A percentile compares a stretch with the other conserved stretches of the same genome.
These are phyloP conservation scores for Stratiomys singularior DNA, from an alignment of 2,888 invertebrate species.

Conservation along the genomic window DNA sequence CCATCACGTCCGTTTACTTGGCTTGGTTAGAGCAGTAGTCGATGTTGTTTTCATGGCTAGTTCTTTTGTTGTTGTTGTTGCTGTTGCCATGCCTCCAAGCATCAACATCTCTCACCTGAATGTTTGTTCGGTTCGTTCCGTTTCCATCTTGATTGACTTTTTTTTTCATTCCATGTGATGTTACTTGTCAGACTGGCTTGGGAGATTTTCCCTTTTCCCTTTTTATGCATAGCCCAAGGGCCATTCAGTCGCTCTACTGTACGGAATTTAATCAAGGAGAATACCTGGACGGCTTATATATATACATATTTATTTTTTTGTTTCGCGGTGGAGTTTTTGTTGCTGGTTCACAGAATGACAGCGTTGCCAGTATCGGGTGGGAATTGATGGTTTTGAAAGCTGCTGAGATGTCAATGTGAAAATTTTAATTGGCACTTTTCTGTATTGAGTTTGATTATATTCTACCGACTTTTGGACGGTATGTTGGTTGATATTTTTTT, in stretches of 20 bases:
- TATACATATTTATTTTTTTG: no score
- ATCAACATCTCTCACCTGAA: constrained; percentile 33
- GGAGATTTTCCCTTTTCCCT: constrained; percentile 22
- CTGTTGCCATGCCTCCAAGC: constrained; percentile 4
- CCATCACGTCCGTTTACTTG: not conserved
- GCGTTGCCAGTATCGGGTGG: not conserved
- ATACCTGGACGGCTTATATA: not conserved
- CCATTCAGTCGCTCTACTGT: not conserved
- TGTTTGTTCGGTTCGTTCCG: constrained; percentile 10
- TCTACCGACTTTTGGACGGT: not conserved
- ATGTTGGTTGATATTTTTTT: not conserved
- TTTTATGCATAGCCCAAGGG: constrained; percentile 30
- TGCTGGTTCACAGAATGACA: not conserved
- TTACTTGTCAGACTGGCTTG: not conserved
- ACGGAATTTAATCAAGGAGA: constrained; percentile 37
- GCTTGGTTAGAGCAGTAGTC: not conserved
- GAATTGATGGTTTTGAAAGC: not conserved
- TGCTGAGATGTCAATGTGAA: not conserved
- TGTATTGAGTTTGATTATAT: not conserved
- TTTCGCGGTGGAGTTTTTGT: not conserved
- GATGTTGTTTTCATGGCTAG: not conserved
- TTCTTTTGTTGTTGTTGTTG: not conserved
- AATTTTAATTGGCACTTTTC: constrained; percentile 9
- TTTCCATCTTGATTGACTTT: not conserved
- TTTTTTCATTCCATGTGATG: not conserved